Percentiles rank a stretch among this genome's conserved stretches.
Evolutionary conservation across 2,888 invertebrate genomes (phyloP).

Genomic region (Pterostichus niger): DNA sequence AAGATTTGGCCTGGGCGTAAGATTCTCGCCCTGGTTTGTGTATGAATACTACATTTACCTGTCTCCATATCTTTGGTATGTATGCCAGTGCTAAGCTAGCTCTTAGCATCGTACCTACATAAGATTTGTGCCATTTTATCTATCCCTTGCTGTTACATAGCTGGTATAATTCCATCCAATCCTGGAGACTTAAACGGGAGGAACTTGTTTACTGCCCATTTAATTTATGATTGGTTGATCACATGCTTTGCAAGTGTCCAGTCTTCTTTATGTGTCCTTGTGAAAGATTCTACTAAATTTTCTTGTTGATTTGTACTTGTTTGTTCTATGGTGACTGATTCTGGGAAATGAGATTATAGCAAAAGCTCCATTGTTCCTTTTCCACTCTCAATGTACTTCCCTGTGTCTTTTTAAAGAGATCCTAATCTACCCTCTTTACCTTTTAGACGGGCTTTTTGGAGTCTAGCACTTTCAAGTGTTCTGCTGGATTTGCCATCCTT

Average conservation of each 20-base stretch:
- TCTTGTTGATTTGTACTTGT: not conserved
- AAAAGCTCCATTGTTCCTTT: not conserved
- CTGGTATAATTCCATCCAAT: not conserved
- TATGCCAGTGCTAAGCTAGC: too few relatives aligned
- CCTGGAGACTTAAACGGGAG: not conserved
- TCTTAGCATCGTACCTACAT: too few relatives aligned
- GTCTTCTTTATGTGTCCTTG: constrained; percentile 4
- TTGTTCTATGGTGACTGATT: not conserved
- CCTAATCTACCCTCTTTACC: not conserved
- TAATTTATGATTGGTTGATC: not conserved
- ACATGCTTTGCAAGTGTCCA: constrained; percentile 16
- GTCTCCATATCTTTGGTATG: too few relatives aligned
- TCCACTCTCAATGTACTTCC: not conserved
- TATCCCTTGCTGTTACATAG: constrained; percentile 16
- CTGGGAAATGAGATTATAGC: not conserved
- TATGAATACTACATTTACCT: too few relatives aligned
- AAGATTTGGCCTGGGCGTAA: too few relatives aligned
- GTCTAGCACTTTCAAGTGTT: not conserved
- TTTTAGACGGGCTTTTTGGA: not conserved
- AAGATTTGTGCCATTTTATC: not conserved
- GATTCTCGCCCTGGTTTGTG: too few relatives aligned
- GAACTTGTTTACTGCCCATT: not conserved
- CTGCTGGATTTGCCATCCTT: not conserved
- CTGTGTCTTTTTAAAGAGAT: not conserved
- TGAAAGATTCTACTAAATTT: not conserved